A percentile compares a stretch with the other conserved stretches of the same genome.
Conservation (phyloP, 2,888 invertebrate species). For the Lasioglossum lativentre region DNA sequence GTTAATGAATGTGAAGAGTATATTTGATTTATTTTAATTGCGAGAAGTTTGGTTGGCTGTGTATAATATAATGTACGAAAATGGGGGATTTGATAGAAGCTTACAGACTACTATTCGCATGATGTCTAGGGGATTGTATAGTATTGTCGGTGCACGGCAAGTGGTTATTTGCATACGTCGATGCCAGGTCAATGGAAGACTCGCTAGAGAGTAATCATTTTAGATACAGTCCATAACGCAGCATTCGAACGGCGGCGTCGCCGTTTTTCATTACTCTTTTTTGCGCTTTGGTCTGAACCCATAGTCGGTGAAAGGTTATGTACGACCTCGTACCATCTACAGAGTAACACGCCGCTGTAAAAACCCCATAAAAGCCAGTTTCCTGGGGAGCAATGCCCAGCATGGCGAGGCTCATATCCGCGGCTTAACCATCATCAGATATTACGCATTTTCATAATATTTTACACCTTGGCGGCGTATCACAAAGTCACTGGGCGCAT, state of each 20-base stretch:
- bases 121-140: background rate
- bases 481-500: conserved; percentile 49
- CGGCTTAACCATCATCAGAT: conserved; percentile 77
- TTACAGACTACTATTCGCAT: background rate
- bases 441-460: conserved; percentile 80
- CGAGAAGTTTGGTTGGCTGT: no score
- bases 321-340: conserved; percentile 50
- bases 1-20: no score
- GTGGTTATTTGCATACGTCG: conserved; percentile 53
- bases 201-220: conserved; percentile 59
- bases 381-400: conserved; percentile 58
- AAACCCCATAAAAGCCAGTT: conserved; percentile 74
- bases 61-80: no score
- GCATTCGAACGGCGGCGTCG: conserved; percentile 61
- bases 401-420: conserved; percentile 58
- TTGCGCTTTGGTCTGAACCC: conserved; percentile 42
- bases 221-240: conserved; percentile 68
- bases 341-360: conserved; percentile 69
- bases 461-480: conserved; percentile 72
- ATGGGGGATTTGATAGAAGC: no score
- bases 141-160: conserved; percentile 21
- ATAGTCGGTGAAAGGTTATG: conserved; percentile 58
- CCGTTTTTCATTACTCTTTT: conserved; percentile 66
- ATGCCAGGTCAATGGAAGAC: conserved; percentile 52
- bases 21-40: no score